Percentiles rank a stretch among this genome's conserved stretches.
These are phyloP conservation scores for Plectus sambesii DNA, from an alignment of 1,140 invertebrate genomes.

Conservation along the genomic window DNA sequence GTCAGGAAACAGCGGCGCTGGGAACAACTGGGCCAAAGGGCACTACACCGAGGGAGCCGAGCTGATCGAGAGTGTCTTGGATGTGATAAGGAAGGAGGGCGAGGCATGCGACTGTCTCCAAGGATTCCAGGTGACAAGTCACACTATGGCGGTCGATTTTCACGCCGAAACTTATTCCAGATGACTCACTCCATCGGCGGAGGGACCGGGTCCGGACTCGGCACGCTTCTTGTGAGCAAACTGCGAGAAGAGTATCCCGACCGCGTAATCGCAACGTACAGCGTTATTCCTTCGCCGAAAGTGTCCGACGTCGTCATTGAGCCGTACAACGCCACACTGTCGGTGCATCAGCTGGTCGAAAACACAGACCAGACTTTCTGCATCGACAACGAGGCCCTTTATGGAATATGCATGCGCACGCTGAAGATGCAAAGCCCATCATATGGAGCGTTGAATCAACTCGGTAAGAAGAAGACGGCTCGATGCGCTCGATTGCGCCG, in stretches of 20 bases:
- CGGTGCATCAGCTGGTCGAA: constrained; percentile 48
- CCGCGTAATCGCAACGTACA: constrained; percentile 18
- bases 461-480: too few species aligned
- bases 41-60: too few species aligned
- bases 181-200: constrained; percentile 11
- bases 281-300: constrained; percentile 19
- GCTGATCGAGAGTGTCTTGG: constrained; percentile 41
- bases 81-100: constrained; percentile 46
- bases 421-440: too few species aligned
- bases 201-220: constrained; percentile 9
- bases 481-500: too few species aligned
- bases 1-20: too few species aligned
- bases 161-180: constrained; percentile 17
- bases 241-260: constrained; percentile 33
- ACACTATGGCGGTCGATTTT: too few species aligned
- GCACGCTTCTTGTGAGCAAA: constrained; percentile 11
- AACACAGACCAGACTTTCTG: constrained; percentile 49
- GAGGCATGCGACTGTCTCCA: constrained; percentile 24
- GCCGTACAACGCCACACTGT: constrained; percentile 49
- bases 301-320: constrained; percentile 47
- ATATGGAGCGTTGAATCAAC: constrained; percentile 25
- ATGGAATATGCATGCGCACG: constrained; percentile 38
- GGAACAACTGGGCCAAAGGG: too few species aligned
- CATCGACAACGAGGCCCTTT: too few species aligned
- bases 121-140: constrained; percentile 47